phyloP scores from a whole-genome alignment of 2,888 invertebrate species.

The Himalopsyche anomala region DNA sequence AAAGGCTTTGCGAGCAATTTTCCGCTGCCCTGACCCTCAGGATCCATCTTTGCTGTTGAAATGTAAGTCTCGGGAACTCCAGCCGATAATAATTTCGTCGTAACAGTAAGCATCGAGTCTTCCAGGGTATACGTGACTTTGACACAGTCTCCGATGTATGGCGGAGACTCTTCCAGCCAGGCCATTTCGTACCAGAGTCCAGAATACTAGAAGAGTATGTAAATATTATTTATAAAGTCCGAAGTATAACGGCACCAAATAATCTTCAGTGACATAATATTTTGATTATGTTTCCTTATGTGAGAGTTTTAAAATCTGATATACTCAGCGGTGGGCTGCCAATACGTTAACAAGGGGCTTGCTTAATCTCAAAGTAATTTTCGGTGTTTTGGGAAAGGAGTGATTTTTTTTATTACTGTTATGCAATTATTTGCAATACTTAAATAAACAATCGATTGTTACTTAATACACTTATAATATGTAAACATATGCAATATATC shows the following conservation, averaged over 20 bases:
- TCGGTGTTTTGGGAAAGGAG: too few species aligned
- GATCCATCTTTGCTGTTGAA: constrained; percentile 67
- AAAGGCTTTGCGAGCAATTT: constrained; percentile 68
- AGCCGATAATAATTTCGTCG: not conserved
- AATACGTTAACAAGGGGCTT: too few species aligned
- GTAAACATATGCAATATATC: too few species aligned
- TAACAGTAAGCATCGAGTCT: not conserved
- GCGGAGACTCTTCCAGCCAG: not conserved
- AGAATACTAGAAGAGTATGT: constrained; percentile 68
- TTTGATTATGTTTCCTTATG: not conserved
- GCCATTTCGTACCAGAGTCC: constrained; percentile 71
- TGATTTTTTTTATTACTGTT: too few species aligned
- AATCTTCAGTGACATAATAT: not conserved
- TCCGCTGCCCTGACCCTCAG: constrained; percentile 70
- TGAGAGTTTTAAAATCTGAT: not conserved
- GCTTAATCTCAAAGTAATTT: too few species aligned
- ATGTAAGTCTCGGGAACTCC: not conserved
- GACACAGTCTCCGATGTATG: not conserved
- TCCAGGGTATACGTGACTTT: not conserved
- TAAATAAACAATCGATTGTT: too few species aligned
- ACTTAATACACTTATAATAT: too few species aligned
- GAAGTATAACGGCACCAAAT: not conserved
- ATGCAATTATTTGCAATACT: too few species aligned
- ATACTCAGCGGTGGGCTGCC: too few species aligned
- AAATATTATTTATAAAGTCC: constrained; percentile 39